These are phyloP conservation scores for Donacobius atricapilla DNA, from an alignment of 2,113 vertebrate species.

Conservation along the genomic window DNA sequence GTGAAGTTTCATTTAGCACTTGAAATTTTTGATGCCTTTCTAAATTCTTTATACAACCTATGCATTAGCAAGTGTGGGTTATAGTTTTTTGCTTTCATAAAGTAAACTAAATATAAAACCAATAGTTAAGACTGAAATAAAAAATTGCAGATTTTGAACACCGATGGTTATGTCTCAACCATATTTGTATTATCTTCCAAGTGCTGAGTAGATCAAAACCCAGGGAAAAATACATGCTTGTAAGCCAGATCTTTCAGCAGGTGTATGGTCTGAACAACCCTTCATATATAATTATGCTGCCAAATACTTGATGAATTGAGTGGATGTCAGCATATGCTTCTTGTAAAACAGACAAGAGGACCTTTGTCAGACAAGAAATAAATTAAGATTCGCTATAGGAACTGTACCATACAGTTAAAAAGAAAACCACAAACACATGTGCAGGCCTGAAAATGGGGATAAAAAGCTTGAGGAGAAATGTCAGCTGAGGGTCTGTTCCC, in stretches of 20 bases:
- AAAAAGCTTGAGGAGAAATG: neutral
- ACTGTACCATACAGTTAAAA: neutral
- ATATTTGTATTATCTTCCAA: neutral
- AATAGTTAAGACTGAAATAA: neutral
- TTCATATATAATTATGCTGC: neutral
- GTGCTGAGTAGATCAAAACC: neutral
- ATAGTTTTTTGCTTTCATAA: neutral
- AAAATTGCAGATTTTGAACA: neutral
- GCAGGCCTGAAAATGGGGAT: neutral
- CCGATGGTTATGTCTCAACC: neutral
- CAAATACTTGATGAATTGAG: neutral
- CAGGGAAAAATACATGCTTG: neutral
- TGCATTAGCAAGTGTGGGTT: neutral
- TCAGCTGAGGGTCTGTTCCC: neutral
- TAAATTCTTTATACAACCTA: neutral
- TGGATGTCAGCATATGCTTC: slow-evolving; percentile 18
- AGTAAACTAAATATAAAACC: neutral
- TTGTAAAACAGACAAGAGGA: neutral
- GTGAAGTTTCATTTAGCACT: neutral
- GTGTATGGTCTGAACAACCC: neutral
- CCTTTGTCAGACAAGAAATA: slow-evolving; percentile 9
- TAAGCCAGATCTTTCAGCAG: slow-evolving; percentile 9
- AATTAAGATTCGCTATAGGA: neutral
- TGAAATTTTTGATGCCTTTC: neutral
- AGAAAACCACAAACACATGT: slow-evolving; percentile 7